A percentile compares a stretch with the other conserved stretches of the same genome.
Evolutionary conservation across 2,797 vertebrate species (phyloP).

Genomic region (Propithecus deckenii): DNA sequence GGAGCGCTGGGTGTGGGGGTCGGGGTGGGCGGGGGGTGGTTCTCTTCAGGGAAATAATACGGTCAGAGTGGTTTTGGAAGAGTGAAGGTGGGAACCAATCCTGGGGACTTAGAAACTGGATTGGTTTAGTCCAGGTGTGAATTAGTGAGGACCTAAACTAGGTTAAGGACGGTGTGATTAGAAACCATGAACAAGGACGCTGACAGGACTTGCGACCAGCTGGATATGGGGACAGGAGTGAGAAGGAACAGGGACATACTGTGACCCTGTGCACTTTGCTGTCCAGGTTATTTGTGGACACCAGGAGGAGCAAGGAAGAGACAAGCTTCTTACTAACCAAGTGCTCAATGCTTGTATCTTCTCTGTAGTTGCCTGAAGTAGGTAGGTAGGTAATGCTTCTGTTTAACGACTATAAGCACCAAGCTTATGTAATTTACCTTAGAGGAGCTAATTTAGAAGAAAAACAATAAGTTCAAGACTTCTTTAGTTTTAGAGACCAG

Average conservation of each 20-base stretch:
- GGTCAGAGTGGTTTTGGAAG: background rate
- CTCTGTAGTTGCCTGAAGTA: background rate
- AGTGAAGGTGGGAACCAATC: background rate
- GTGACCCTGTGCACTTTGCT: background rate
- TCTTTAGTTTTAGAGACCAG: background rate
- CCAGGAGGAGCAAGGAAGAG: background rate
- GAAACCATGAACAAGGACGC: background rate
- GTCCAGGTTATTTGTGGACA: background rate
- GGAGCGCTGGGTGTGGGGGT: background rate
- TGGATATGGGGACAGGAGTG: background rate
- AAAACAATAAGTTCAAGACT: background rate
- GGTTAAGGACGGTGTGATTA: background rate
- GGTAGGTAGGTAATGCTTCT: background rate
- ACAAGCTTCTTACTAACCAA: background rate
- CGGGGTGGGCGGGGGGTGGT: too few species aligned
- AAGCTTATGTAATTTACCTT: background rate
- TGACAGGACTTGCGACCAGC: background rate
- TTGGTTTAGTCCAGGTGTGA: background rate
- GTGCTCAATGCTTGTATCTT: background rate
- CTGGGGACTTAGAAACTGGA: background rate
- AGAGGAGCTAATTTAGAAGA: background rate
- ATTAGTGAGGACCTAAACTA: background rate
- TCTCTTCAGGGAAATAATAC: background rate
- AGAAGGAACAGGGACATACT: background rate
- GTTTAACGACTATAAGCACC: background rate